Evolutionary conservation across 2,113 vertebrate species (phyloP).

Genomic region (Pampusana beccarii): DNA sequence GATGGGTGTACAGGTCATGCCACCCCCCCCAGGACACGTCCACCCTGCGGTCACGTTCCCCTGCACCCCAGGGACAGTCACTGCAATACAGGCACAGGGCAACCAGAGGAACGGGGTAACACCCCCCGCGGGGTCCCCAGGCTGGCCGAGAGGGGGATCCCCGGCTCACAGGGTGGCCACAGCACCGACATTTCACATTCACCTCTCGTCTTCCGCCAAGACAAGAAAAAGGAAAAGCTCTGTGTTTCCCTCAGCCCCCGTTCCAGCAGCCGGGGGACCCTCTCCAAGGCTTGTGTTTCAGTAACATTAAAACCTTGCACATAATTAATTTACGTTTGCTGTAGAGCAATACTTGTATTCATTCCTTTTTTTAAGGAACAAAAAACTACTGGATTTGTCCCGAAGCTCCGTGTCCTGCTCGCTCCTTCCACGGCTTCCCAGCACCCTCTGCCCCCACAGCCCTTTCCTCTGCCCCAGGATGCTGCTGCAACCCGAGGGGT

Average conservation of each 20-base stretch:
- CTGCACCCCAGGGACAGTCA: neutral
- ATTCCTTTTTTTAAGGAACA: neutral
- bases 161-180: neutral
- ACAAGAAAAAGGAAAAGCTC: constrained; percentile 7
- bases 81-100: neutral
- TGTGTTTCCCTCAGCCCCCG: neutral
- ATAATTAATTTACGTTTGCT: constrained; percentile 34
- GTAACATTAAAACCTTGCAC: constrained; percentile 51
- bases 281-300: constrained; percentile 48
- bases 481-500: too few species aligned
- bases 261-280: constrained; percentile 38
- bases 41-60: accelerated
- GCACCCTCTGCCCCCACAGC: neutral
- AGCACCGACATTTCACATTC: neutral
- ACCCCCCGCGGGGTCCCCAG: accelerated
- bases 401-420: neutral
- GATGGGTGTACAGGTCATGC: accelerated
- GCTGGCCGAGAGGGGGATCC: neutral
- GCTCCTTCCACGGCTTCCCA: neutral
- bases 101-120: accelerated
- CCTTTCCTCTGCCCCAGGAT: neutral
- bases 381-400: neutral
- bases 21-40: accelerated
- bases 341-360: neutral
- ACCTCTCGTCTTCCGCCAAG: neutral